These are phyloP conservation scores for Ceriagrion tenellum DNA, from an alignment of 2,888 invertebrate species.

Conservation along the genomic window DNA sequence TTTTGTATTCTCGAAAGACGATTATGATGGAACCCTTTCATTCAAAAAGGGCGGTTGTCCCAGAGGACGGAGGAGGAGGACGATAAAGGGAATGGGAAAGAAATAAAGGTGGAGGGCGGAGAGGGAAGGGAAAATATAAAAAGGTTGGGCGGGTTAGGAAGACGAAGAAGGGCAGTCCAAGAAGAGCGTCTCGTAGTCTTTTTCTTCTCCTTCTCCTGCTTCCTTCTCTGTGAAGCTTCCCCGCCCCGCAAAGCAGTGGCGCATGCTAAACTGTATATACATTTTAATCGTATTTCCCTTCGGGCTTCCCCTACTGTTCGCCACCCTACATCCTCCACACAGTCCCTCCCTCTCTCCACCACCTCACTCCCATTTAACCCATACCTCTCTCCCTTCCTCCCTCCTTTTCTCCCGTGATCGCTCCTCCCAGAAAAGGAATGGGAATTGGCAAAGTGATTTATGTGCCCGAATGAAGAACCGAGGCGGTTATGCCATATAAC, in stretches of 20 bases:
- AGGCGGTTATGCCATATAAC: constrained; percentile 14
- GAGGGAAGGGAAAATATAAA: not conserved
- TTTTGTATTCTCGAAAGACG: constrained; percentile 50
- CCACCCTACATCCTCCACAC: not conserved
- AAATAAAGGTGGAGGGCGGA: constrained; percentile 32
- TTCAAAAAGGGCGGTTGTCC: constrained; percentile 27
- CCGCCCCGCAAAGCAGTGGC: constrained; percentile 42
- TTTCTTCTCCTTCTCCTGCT: not conserved
- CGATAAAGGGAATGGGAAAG: not conserved
- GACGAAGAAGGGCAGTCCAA: not conserved
- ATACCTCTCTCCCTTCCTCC: not conserved
- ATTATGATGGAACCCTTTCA: constrained; percentile 61
- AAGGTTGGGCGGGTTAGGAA: not conserved
- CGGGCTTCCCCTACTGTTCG: not conserved
- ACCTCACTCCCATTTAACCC: not conserved
- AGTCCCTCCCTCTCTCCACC: not conserved
- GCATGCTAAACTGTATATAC: constrained; percentile 41
- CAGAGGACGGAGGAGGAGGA: not conserved
- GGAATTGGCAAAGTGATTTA: constrained; percentile 47
- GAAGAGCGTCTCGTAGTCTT: not conserved
- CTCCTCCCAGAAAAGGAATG: constrained; percentile 20
- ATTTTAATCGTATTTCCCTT: constrained; percentile 53
- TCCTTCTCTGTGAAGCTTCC: not conserved
- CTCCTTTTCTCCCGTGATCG: not conserved
- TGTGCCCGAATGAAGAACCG: constrained; percentile 18